These are phyloP conservation scores for Carlito syrichta DNA, from an alignment of 2,113 vertebrate species.

Conservation along the genomic window DNA sequence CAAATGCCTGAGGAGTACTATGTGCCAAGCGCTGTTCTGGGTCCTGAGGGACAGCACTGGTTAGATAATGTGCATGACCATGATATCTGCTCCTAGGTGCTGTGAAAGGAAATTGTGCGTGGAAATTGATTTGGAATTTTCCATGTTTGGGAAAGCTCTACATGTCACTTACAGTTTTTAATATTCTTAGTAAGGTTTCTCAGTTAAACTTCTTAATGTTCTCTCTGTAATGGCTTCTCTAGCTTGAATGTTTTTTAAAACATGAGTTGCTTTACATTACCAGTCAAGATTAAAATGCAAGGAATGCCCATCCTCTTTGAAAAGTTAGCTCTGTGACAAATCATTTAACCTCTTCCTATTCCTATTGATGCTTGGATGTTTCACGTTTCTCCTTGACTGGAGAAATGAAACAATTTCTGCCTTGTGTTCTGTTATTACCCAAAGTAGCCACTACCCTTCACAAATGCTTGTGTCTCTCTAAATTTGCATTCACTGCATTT, in stretches of 20 bases:
- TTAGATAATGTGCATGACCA: accelerated
- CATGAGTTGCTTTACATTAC: slow-evolving; percentile 71
- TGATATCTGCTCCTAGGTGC: accelerated
- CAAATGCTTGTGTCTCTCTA: not conserved
- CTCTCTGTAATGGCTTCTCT: slow-evolving; percentile 75
- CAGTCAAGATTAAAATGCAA: slow-evolving; percentile 80
- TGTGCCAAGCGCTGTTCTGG: too few species aligned
- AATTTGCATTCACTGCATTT: not conserved
- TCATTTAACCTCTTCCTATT: slow-evolving; percentile 27
- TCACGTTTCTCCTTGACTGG: not conserved
- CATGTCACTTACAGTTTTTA: not conserved
- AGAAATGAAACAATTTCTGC: not conserved
- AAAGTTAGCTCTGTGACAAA: slow-evolving; percentile 47
- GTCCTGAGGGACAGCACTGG: not conserved
- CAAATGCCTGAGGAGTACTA: too few species aligned
- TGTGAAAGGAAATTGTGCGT: not conserved
- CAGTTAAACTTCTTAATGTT: slow-evolving; percentile 26
- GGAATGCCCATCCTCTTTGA: slow-evolving; percentile 68
- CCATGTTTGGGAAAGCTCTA: slow-evolving; percentile 1
- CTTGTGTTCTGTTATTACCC: not conserved
- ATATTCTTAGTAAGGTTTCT: slow-evolving; percentile 22
- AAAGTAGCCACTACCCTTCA: not conserved
- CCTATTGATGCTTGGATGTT: slow-evolving; percentile 67
- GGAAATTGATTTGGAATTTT: not conserved
- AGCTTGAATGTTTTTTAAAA: slow-evolving; percentile 77